Base-by-base conservation (phyloP, 2,888 invertebrate genomes). In the Heliothis peltigera region DNA sequence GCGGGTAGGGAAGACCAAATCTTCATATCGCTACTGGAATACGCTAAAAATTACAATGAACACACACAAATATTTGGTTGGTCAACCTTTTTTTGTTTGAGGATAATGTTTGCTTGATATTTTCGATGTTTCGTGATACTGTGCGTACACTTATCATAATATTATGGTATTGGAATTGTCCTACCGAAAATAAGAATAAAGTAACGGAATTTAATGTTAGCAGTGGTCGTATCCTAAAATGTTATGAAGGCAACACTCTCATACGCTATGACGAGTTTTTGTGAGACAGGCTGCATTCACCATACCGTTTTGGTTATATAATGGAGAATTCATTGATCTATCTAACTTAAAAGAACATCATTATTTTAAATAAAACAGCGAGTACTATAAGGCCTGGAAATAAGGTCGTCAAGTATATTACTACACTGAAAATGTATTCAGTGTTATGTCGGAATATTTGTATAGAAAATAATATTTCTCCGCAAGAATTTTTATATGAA, bases 11-110 rank as follows among this genome's bases (percentile, higher is more conserved):
- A 62, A 73, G 75, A 70, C 68, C 73, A 46, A 77, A 80, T 76
- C 80, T 81, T 81, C 70, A 70, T 80, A 78, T 66, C 60, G 66
- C 79, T 70, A 67, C 77, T 75, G 67, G 48, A 64, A 73, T 73
- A 66, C 75, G 72, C 70, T 65, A 63, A 81, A 74, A 72, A 55
- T 68, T 59, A 59, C 61, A 64, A 77, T 68, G 51, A 62, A 70
- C 62, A 32, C 5, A 49, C 49, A 43, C 44, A 56, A 74, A 56
- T 43, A 42, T 61, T 65, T 47, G 25, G n/a, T 48, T 39, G 10
- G 10, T 18, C 25, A 8, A 18, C 42, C 56, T 43, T 48, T 60
- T 64, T 60, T 51, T 42, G 54, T 63, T 58, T 19, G 1, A n/a
- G 10, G 8, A 2, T 0, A 25, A 18, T 10, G 1, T 25, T 17